These are phyloP conservation scores for Virgularia gustaviana DNA, from an alignment of 92 coral and sea anemone genomes.

Conservation along the genomic window DNA sequence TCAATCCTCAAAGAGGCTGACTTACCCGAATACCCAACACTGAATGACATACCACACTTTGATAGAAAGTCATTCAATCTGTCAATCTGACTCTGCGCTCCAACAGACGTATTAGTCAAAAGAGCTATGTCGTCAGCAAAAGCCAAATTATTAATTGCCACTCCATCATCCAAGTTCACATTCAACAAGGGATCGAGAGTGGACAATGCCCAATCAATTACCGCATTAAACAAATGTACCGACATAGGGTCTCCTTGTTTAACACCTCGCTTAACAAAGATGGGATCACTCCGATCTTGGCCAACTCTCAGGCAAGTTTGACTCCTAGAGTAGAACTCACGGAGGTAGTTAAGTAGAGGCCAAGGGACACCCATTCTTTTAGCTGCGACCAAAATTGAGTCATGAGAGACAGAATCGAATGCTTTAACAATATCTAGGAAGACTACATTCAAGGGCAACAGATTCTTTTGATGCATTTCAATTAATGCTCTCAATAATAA, in stretches of 20 bases:
- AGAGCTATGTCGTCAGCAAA: conserved; percentile 25
- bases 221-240: conserved; percentile 7
- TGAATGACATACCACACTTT: conserved; percentile 9
- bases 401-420: conserved; percentile 24
- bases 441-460: not conserved
- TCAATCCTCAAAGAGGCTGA: conserved; percentile 27
- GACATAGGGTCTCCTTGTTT: conserved; percentile 33
- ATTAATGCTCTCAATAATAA: conserved; percentile 1
- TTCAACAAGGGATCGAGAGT: not conserved
- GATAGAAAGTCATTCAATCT: not conserved
- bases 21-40: conserved; percentile 16
- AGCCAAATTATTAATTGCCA: not conserved
- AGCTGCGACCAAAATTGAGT: not conserved
- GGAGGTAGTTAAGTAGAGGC: conserved; percentile 3
- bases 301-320: not conserved
- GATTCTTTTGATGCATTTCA: not conserved
- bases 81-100: not conserved
- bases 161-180: not conserved
- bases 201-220: conserved; percentile 5
- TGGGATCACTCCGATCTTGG: not conserved
- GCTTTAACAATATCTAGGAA: conserved; percentile 32
- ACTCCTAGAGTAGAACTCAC: not conserved
- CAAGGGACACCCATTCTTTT: conserved; percentile 1
- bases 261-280: conserved; percentile 4
- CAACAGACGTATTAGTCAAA: not conserved